Conservation (phyloP, 2,113 vertebrate genomes). For the Sinocyclocheilus anophthalmus region DNA sequence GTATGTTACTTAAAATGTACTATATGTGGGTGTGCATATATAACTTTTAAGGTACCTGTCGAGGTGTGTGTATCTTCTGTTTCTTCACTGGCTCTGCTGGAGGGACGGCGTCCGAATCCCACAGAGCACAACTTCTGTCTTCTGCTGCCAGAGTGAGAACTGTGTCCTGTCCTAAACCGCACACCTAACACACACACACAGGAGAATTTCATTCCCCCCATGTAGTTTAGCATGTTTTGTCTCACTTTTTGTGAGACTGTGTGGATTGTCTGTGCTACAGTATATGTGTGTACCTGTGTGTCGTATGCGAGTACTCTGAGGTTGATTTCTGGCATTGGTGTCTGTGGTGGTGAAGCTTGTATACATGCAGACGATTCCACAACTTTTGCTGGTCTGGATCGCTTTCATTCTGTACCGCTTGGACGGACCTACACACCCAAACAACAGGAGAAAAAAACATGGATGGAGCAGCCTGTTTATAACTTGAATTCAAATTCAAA, state of each 20-base stretch:
- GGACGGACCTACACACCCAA: conserved; percentile 34
- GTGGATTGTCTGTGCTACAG: background rate
- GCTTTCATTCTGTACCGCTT: conserved; percentile 88
- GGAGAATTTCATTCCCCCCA: background rate
- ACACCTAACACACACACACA: conserved; percentile 65
- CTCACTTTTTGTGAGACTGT: background rate
- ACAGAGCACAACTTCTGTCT: conserved; percentile 68
- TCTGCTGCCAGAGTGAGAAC: conserved; percentile 42
- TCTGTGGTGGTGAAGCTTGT: conserved; percentile 84
- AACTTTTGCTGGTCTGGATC: conserved; percentile 92
- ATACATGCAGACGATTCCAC: conserved; percentile 88
- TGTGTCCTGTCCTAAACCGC: conserved; percentile 58
- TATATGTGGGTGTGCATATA: background rate
- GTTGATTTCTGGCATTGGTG: conserved; percentile 65
- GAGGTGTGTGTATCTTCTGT: conserved; percentile 65
- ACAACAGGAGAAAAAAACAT: background rate
- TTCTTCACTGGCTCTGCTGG: conserved; percentile 70
- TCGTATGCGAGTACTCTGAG: conserved; percentile 61
- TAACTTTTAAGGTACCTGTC: conserved; percentile 71
- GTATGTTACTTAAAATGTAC: too few relatives aligned
- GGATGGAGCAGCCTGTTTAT: background rate
- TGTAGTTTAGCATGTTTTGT: background rate
- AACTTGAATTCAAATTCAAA: background rate
- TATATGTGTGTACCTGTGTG: conserved; percentile 74
- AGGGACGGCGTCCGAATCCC: conserved; percentile 67